Conservation (phyloP, 2,888 invertebrate genomes). For the Eulithis testata region DNA sequence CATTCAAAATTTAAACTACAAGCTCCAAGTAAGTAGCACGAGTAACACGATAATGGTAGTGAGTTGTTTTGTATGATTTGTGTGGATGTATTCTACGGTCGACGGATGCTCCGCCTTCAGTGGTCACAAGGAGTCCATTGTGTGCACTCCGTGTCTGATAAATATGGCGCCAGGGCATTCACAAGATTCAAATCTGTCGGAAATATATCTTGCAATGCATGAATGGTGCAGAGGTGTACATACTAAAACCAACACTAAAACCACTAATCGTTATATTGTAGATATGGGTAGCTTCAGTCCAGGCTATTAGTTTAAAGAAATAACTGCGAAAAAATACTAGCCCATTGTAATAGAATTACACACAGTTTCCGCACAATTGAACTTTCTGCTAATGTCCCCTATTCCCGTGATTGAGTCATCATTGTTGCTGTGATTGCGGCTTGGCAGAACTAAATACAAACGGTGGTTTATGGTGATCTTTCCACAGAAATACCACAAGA, state of each 20-base stretch:
- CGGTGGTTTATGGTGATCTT: slow-evolving; percentile 25
- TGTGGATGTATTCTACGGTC: slow-evolving; percentile 50
- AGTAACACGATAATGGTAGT: slow-evolving; percentile 53
- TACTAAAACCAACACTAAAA: background rate
- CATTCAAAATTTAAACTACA: background rate
- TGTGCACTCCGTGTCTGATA: slow-evolving; percentile 59
- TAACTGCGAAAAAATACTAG: too few species aligned
- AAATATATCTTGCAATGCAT: slow-evolving; percentile 18
- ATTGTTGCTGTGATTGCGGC: slow-evolving; percentile 32
- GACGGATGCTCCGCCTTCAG: slow-evolving; percentile 65
- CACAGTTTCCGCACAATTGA: slow-evolving; percentile 8
- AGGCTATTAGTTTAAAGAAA: too few species aligned
- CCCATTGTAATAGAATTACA: background rate
- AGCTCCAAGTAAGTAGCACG: slow-evolving; percentile 16
- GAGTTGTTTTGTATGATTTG: slow-evolving; percentile 57
- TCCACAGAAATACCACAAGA: slow-evolving; percentile 15
- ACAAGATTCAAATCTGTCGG: slow-evolving; percentile 34
- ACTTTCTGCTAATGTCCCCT: slow-evolving; percentile 19
- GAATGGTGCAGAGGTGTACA: slow-evolving; percentile 5
- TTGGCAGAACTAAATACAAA: slow-evolving; percentile 42
- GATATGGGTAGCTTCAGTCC: too few species aligned
- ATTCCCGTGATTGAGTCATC: slow-evolving; percentile 28
- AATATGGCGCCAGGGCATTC: slow-evolving; percentile 37
- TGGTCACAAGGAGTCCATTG: slow-evolving; percentile 68
- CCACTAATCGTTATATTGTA: too few species aligned